Conservation (phyloP, 2,797 vertebrate species). For the Tapera naevia region DNA sequence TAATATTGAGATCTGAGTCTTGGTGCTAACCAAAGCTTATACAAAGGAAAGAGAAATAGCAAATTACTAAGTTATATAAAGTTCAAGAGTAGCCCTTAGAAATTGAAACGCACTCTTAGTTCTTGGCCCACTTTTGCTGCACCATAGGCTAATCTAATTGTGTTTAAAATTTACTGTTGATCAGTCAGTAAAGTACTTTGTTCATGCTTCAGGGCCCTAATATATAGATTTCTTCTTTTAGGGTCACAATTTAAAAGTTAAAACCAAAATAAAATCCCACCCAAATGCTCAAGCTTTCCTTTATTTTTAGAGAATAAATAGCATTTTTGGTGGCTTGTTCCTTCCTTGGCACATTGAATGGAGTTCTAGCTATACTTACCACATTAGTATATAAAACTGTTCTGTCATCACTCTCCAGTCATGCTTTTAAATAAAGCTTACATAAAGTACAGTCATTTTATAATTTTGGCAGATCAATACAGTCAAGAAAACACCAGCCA, state of each 20-base stretch:
- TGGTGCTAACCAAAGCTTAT: neutral
- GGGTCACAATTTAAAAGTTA: neutral
- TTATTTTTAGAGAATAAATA: neutral
- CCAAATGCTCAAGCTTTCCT: neutral
- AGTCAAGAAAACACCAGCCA: constrained; percentile 37
- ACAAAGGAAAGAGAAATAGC: neutral
- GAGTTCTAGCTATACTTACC: constrained; percentile 49
- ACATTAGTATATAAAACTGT: constrained; percentile 39
- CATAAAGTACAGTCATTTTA: constrained; percentile 50
- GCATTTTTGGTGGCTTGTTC: constrained; percentile 16
- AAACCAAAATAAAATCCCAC: neutral
- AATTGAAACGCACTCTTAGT: neutral
- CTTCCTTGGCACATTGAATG: constrained; percentile 27
- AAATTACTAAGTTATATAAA: neutral
- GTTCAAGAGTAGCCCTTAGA: neutral
- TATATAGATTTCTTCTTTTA: neutral
- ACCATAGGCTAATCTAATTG: neutral
- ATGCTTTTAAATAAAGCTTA: constrained; percentile 65
- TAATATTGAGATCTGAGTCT: neutral
- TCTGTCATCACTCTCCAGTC: constrained; percentile 49
- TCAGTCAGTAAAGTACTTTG: neutral
- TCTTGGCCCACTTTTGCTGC: neutral
- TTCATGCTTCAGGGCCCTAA: neutral
- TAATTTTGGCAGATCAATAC: constrained; percentile 43
- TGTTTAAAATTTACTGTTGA: neutral